Conservation (phyloP, 2,888 invertebrate species). For the Synanthedon vespiformis region DNA sequence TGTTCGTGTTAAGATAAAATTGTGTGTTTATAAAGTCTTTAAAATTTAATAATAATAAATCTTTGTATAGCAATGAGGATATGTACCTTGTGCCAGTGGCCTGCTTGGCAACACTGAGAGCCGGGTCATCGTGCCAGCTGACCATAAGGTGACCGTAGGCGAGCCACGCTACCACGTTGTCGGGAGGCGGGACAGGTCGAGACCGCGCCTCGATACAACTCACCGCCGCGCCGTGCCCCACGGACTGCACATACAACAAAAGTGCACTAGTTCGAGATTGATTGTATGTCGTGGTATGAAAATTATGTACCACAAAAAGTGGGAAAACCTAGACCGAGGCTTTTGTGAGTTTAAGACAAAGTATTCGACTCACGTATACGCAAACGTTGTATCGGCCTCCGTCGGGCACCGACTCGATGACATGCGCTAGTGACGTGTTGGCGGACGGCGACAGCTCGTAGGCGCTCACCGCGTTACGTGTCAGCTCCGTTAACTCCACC, state of each 20-base stretch:
- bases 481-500: conserved; percentile 49
- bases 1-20: too few species aligned
- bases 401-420: conserved; percentile 60
- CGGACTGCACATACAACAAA: conserved; percentile 21
- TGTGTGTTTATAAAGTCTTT: too few species aligned
- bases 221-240: conserved; percentile 28
- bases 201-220: conserved; percentile 56
- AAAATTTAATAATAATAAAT: too few species aligned
- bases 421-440: conserved; percentile 58
- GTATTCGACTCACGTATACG: conserved; percentile 37
- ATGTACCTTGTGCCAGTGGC: too few species aligned
- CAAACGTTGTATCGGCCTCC: conserved; percentile 67
- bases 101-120: too few species aligned
- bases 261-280: too few species aligned
- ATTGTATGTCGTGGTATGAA: too few species aligned
- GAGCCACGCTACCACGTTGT: conserved; percentile 71
- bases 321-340: too few species aligned
- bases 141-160: conserved; percentile 73
- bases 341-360: too few species aligned
- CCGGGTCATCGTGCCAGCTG: conserved; percentile 72
- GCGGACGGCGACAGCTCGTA: conserved; percentile 62
- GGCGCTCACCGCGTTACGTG: conserved; percentile 35
- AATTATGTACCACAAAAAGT: too few species aligned
- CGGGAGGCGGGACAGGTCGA: conserved; percentile 72
- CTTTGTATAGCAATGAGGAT: too few species aligned